Evolutionary conservation across 1,140 invertebrate genomes (phyloP).

Genomic region (Delia radicum): DNA sequence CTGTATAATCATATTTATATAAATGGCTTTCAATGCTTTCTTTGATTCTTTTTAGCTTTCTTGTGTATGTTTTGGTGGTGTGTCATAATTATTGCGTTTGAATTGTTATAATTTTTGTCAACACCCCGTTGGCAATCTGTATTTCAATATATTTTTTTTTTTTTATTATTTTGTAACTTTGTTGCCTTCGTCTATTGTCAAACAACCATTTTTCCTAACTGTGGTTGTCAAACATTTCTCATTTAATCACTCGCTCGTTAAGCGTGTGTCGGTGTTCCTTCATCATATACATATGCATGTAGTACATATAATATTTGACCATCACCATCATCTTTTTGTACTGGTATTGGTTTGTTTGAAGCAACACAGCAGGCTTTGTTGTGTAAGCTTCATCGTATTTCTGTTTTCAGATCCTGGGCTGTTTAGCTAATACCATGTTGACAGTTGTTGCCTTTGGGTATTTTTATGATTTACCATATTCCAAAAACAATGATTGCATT

Average conservation of each 20-base stretch:
- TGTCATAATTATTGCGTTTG: slow-evolving; percentile 22
- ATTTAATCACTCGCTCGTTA: not conserved
- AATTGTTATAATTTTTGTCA: slow-evolving; percentile 19
- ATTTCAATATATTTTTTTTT: not conserved
- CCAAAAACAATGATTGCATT: not conserved
- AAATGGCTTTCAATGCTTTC: not conserved
- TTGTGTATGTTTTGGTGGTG: not conserved
- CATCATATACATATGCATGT: too few species aligned
- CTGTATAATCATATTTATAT: slow-evolving; percentile 3
- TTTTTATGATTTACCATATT: slow-evolving; percentile 3
- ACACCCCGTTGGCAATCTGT: slow-evolving; percentile 7
- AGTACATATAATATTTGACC: not conserved
- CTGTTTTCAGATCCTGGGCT: not conserved
- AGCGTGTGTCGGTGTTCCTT: too few species aligned
- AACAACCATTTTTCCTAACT: not conserved
- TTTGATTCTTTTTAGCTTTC: not conserved
- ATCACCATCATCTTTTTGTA: not conserved
- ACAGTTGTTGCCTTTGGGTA: slow-evolving; percentile 1
- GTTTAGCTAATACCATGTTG: slow-evolving; percentile 9
- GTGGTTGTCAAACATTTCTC: not conserved
- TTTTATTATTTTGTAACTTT: not conserved
- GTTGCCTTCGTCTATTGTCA: not conserved
- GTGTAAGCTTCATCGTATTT: not conserved
- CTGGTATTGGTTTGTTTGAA: not conserved
- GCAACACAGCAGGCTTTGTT: not conserved